Percentiles rank a stretch among this genome's conserved stretches.
These are phyloP conservation scores for Pseudanteris insignis DNA, from an alignment of 2,888 invertebrate species.

Conservation along the genomic window DNA sequence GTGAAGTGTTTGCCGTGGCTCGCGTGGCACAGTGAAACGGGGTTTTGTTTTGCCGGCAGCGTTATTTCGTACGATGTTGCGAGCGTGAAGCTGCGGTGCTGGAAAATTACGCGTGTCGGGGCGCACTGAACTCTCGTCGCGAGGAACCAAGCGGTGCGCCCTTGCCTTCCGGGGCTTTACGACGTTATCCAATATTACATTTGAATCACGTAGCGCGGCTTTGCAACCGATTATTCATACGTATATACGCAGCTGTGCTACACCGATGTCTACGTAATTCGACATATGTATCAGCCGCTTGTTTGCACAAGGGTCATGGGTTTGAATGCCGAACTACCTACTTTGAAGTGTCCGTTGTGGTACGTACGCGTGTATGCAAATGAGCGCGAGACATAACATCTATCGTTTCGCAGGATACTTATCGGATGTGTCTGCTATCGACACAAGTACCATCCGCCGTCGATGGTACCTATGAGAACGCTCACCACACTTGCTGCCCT, in stretches of 20 bases:
- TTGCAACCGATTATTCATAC: conserved; percentile 45
- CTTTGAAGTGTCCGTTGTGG: conserved; percentile 36
- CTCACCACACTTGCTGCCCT: no score
- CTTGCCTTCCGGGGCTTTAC: conserved; percentile 31
- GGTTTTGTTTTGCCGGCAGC: no score
- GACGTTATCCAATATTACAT: conserved; percentile 43
- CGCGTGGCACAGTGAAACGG: no score
- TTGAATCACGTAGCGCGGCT: conserved; percentile 44
- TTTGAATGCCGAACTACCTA: conserved; percentile 23
- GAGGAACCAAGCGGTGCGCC: conserved; percentile 9
- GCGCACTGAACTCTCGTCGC: neutral
- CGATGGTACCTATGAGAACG: conserved; percentile 13
- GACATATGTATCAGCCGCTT: conserved; percentile 44
- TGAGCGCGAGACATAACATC: conserved; percentile 26
- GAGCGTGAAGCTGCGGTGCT: conserved; percentile 1
- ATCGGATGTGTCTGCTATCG: conserved; percentile 28
- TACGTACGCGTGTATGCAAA: conserved; percentile 36
- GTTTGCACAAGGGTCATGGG: conserved; percentile 40
- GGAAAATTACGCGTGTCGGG: conserved; percentile 24
- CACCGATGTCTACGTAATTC: conserved; percentile 41
- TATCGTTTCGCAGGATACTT: conserved; percentile 32
- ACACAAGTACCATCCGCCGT: conserved; percentile 25
- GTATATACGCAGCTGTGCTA: conserved; percentile 34
- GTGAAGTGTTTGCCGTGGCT: no score
- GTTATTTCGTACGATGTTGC: neutral